A percentile compares a stretch with the other conserved stretches of the same genome.
phyloP scores from a whole-genome alignment of 2,113 vertebrate species.

The Sinocyclocheilus anshuiensis region DNA sequence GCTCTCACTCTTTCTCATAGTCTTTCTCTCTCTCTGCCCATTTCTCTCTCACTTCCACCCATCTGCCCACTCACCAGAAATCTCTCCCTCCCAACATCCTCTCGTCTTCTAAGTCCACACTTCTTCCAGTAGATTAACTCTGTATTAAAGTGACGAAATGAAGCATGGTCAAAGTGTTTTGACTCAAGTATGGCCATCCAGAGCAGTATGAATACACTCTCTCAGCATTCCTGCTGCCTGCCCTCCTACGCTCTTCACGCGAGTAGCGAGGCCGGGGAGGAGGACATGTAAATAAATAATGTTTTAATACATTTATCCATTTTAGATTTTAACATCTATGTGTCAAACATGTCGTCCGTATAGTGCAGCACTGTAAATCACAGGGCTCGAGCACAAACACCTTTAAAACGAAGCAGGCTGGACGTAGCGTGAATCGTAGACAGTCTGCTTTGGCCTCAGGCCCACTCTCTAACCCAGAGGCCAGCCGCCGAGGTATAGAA shows the following conservation, averaged over 20 bases:
- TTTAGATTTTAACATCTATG: slow-evolving; percentile 54
- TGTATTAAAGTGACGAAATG: slow-evolving; percentile 50
- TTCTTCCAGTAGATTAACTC: slow-evolving; percentile 54
- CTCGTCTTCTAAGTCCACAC: slow-evolving; percentile 37
- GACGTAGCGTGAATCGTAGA: slow-evolving; percentile 39
- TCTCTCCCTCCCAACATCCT: slow-evolving; percentile 21
- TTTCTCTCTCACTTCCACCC: background rate
- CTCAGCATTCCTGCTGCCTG: slow-evolving; percentile 38
- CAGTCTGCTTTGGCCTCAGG: slow-evolving; percentile 48
- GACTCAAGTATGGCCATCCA: slow-evolving; percentile 38
- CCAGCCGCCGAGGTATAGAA: slow-evolving; percentile 56
- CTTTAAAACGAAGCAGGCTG: slow-evolving; percentile 36
- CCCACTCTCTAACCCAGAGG: slow-evolving; percentile 54
- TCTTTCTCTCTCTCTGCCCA: background rate
- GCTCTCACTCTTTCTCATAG: background rate
- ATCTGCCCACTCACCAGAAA: slow-evolving; percentile 24
- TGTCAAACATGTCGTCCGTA: slow-evolving; percentile 49
- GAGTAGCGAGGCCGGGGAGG: slow-evolving; percentile 3
- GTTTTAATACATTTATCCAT: slow-evolving; percentile 61
- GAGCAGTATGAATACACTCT: slow-evolving; percentile 48
- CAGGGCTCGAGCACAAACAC: slow-evolving; percentile 43
- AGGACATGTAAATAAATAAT: slow-evolving; percentile 58
- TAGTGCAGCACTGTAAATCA: slow-evolving; percentile 58
- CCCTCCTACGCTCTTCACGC: slow-evolving; percentile 23
- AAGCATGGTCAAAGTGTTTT: slow-evolving; percentile 48